A percentile compares a stretch with the other conserved stretches of the same genome.
Evolutionary conservation across 2,888 invertebrate species (phyloP).

Genomic region (Pristionchus maxplancki): DNA sequence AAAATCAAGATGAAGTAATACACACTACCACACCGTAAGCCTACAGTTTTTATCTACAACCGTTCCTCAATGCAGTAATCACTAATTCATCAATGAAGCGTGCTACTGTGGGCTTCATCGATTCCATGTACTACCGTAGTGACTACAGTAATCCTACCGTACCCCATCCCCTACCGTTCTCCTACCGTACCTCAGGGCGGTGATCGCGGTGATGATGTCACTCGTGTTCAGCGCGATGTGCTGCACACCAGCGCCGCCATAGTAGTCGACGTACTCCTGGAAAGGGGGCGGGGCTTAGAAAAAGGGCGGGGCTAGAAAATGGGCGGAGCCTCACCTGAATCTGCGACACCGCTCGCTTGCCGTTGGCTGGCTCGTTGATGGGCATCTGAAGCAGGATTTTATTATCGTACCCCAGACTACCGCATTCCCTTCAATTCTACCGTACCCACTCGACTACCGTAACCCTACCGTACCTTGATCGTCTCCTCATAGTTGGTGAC

Average conservation of each 20-base stretch:
- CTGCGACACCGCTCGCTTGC: constrained; percentile 89
- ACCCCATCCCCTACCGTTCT: neutral
- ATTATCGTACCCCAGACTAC: constrained; percentile 76
- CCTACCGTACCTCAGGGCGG: constrained; percentile 63
- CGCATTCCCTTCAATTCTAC: neutral
- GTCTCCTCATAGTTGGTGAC: constrained; percentile 98
- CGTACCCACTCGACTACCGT: neutral
- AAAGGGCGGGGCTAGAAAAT: neutral
- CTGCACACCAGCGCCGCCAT: constrained; percentile 97
- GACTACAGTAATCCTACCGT: neutral
- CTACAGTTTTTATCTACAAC: no score
- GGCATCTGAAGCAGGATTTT: constrained; percentile 84
- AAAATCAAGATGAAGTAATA: no score
- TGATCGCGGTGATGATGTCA: constrained; percentile 90
- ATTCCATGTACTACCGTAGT: no score
- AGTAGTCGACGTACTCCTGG: constrained; percentile 95
- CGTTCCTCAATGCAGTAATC: no score
- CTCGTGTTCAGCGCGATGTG: constrained; percentile 96
- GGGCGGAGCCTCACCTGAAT: constrained; percentile 83
- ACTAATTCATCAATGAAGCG: no score
- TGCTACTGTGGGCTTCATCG: no score
- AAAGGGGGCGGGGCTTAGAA: no score
- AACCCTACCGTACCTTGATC: constrained; percentile 81
- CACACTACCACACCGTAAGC: no score
- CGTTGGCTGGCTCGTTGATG: constrained; percentile 98